Conservation (phyloP, 2,113 vertebrate genomes). For the Chrysemys picta region DNA sequence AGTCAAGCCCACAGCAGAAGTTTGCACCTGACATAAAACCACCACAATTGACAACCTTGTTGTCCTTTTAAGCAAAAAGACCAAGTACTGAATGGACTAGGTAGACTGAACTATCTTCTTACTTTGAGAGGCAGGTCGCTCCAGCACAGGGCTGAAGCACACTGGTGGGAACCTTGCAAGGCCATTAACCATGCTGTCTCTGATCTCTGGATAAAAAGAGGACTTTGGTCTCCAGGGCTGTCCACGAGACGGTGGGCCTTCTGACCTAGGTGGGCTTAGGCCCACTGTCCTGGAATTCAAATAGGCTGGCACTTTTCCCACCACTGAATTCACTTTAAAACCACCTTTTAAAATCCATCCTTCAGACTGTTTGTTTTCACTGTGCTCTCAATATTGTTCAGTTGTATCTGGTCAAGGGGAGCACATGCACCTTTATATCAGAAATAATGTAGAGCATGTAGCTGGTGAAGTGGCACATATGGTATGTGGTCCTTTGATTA, state of each 20-base stretch:
- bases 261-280: background rate
- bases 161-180: background rate
- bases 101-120: background rate
- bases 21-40: accelerated
- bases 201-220: background rate
- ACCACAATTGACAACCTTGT: accelerated
- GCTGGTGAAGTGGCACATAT: background rate
- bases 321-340: background rate
- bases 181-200: background rate
- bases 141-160: background rate
- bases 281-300: background rate
- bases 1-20: background rate
- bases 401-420: background rate
- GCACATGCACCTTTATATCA: background rate
- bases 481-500: background rate
- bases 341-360: background rate
- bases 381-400: background rate
- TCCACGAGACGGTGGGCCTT: background rate
- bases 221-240: background rate
- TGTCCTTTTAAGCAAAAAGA: background rate
- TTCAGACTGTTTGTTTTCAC: background rate
- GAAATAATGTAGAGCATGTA: background rate
- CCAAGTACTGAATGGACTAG: background rate
- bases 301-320: background rate
- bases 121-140: background rate